Percentiles rank a stretch among this genome's conserved stretches.
These are phyloP conservation scores for Zeuzera pyrina DNA, from an alignment of 2,888 invertebrate genomes.

Conservation along the genomic window DNA sequence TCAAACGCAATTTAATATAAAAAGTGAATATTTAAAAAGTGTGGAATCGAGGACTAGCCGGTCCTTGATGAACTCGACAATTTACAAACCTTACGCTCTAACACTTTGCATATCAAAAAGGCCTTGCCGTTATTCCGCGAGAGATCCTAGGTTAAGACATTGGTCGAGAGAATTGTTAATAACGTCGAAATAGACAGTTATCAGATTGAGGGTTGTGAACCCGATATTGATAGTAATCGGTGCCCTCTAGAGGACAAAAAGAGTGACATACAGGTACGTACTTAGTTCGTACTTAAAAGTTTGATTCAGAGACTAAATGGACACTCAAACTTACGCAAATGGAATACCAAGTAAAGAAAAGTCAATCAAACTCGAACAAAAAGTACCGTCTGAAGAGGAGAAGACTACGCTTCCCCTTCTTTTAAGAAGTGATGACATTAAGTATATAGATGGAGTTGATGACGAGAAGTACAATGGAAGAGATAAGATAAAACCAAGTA, in stretches of 20 bases:
- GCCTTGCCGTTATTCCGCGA: slow-evolving; percentile 66
- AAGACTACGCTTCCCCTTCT: slow-evolving; percentile 61
- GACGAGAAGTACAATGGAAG: slow-evolving; percentile 36
- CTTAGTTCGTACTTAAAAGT: slow-evolving; percentile 40
- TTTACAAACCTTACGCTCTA: slow-evolving; percentile 62
- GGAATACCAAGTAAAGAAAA: slow-evolving; percentile 63
- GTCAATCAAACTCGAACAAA: slow-evolving; percentile 45
- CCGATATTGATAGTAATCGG: slow-evolving; percentile 42
- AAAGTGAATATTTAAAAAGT: slow-evolving; percentile 60
- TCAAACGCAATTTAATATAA: slow-evolving; percentile 38
- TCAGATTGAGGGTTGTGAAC: slow-evolving; percentile 37
- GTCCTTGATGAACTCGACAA: slow-evolving; percentile 72
- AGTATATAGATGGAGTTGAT: slow-evolving; percentile 46
- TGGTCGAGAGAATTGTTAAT: slow-evolving; percentile 60
- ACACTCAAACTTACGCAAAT: slow-evolving; percentile 55
- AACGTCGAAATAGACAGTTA: slow-evolving; percentile 50
- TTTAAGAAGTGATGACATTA: slow-evolving; percentile 40
- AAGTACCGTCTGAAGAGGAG: slow-evolving; percentile 65
- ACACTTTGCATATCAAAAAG: slow-evolving; percentile 62
- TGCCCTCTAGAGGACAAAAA: slow-evolving; percentile 38
- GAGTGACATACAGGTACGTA: slow-evolving; percentile 25
- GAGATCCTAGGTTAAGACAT: slow-evolving; percentile 76
- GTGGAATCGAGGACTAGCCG: slow-evolving; percentile 68
- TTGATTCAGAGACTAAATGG: slow-evolving; percentile 53
- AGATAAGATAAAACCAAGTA: slow-evolving; percentile 32